Evolutionary conservation across 2,888 invertebrate genomes (phyloP).

Genomic region (Piscicola geometra): DNA sequence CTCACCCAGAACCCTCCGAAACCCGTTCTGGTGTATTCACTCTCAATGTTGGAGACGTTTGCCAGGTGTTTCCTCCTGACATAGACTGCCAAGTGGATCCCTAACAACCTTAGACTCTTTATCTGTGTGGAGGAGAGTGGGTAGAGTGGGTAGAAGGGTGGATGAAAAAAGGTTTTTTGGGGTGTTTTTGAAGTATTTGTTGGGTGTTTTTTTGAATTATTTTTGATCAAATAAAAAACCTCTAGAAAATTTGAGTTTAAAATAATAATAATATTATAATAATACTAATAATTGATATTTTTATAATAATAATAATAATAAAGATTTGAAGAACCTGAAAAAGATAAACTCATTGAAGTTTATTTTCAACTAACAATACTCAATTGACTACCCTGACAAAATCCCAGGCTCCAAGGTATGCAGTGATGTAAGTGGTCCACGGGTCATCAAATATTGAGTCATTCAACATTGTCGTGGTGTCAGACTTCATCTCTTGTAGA

Average conservation of each 20-base stretch:
- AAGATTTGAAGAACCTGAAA: background rate
- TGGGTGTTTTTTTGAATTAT: too few species aligned
- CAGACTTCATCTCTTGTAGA: conserved; percentile 73
- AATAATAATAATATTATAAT: background rate
- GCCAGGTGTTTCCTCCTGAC: conserved; percentile 72
- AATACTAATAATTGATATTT: background rate
- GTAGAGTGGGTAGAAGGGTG: background rate
- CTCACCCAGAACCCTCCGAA: conserved; percentile 86
- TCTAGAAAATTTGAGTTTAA: background rate
- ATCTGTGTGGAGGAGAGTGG: conserved; percentile 54
- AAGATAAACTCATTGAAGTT: too few species aligned
- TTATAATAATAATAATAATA: background rate
- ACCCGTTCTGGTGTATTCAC: conserved; percentile 82
- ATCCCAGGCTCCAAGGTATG: conserved; percentile 43
- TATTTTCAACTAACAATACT: background rate
- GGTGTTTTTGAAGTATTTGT: too few species aligned
- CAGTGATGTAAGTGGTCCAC: conserved; percentile 47
- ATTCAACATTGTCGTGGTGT: conserved; percentile 73
- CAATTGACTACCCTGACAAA: conserved; percentile 49
- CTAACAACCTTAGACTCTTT: conserved; percentile 76
- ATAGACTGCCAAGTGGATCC: conserved; percentile 74
- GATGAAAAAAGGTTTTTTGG: too few species aligned
- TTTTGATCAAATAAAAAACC: background rate
- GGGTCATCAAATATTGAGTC: conserved; percentile 48
- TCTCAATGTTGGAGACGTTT: conserved; percentile 77